A percentile compares a stretch with the other conserved stretches of the same genome.
Evolutionary conservation across 1,140 invertebrate genomes (phyloP).

Genomic region (Drosophila subobscura): DNA sequence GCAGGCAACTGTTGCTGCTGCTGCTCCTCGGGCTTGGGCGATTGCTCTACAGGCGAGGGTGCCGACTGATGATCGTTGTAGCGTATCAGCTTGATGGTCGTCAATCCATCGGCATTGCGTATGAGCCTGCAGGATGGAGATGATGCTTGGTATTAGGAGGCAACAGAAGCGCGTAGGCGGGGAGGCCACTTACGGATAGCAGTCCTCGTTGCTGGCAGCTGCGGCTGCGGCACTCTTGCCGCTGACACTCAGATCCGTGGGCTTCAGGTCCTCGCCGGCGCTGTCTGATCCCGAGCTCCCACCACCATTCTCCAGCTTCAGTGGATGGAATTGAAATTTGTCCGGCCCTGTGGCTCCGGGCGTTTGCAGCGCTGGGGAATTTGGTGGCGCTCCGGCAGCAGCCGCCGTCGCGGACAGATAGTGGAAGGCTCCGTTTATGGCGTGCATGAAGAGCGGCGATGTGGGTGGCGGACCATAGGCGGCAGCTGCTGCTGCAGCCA

Average conservation of each 20-base stretch:
- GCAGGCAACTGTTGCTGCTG: conserved; percentile 22
- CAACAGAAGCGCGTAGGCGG: too few species aligned
- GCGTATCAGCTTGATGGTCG: conserved; percentile 83
- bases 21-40: conserved; percentile 54
- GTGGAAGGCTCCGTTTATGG: conserved; percentile 79
- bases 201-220: conserved; percentile 66
- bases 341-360: conserved; percentile 47
- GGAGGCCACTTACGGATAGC: conserved; percentile 79
- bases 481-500: conserved; percentile 73
- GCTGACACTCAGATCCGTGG: conserved; percentile 85
- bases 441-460: conserved; percentile 82
- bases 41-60: conserved; percentile 36
- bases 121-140: conserved; percentile 67
- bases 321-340: conserved; percentile 76
- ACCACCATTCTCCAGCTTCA: conserved; percentile 72
- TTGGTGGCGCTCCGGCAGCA: conserved; percentile 61
- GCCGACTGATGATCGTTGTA: conserved; percentile 62
- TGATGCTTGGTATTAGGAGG: conserved; percentile 24
- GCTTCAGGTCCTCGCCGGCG: conserved; percentile 84
- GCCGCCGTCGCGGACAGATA: conserved; percentile 74
- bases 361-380: conserved; percentile 69
- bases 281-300: conserved; percentile 54
- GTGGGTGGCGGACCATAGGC: conserved; percentile 81
- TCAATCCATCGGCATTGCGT: conserved; percentile 82
- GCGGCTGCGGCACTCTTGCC: conserved; percentile 38